Evolutionary conservation across 2,888 invertebrate genomes (phyloP), one percentile per base, ranked within the genome.

Genomic region (Apomyelois bistriatella): DNA sequence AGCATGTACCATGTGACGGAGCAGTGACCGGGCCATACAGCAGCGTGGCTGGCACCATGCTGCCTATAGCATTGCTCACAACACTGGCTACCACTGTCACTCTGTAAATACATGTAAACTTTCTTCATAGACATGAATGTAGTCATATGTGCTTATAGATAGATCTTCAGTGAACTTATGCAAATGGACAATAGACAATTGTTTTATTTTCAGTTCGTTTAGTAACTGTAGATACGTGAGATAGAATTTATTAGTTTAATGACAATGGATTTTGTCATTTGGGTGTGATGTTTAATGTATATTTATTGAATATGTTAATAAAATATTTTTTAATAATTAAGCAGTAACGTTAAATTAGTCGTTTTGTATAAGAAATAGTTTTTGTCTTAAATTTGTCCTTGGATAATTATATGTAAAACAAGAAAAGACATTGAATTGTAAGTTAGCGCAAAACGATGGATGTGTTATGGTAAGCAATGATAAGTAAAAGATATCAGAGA

Each of bases 1-100:
- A 89, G 60, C 86, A 82, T 50, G 85, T 82, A 8, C 90, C 90
- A 3, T 91, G 91, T 56, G 90, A 91, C 52, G 84, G 90, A 3
- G 91, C 90, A 1, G 90, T 90, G 3, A 90, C 90, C 0, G 90
- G 90, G 0, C 90, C 88, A 0, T 88, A 90, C 64, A 90, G 90
- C 69, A 90, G 90, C 61, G 85, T 88, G 0, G 90, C 89, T 0
- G 87, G 85, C 12, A 87, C 88, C 0, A 82, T 82, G 7, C 66
- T 89, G 13, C 89, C 90, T 0, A 68, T 89, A 42, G 70, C 87
- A 37, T 64, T 90, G 47, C 75, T 90, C 6, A 89, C 85, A 6
- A 79, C 89, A 1, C 75, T 90, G 1, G 89, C 89, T 1, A 87
- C 82, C n/a, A 83, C 88, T 0, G 72, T 79, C 7, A 83, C 89